A percentile compares a stretch with the other conserved stretches of the same genome.
These are phyloP conservation scores for Galagoides demidoff DNA, from an alignment of 2,797 vertebrate genomes.

Conservation along the genomic window DNA sequence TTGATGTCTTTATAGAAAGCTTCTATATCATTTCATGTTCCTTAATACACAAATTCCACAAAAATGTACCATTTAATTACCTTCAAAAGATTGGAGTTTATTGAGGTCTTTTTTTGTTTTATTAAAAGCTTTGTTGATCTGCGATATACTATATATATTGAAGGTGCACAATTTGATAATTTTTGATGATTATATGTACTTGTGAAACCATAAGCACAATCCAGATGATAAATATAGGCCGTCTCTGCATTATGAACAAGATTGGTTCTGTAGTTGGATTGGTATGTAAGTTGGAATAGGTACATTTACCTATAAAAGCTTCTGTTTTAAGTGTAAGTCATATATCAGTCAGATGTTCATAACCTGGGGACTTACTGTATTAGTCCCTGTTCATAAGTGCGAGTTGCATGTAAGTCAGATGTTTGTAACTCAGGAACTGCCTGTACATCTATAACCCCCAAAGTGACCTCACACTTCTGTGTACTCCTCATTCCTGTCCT, in stretches of 20 bases:
- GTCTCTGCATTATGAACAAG: no score
- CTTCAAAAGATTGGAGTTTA: not conserved
- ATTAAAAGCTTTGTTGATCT: not conserved
- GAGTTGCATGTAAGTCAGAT: no score
- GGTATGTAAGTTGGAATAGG: no score
- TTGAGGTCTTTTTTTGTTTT: not conserved
- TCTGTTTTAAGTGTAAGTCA: no score
- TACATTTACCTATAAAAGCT: no score
- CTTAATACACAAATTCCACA: not conserved
- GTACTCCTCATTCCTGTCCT: not conserved
- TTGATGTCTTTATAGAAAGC: slow-evolving; percentile 12
- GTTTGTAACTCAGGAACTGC: no score
- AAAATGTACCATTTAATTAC: not conserved
- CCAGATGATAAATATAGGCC: not conserved
- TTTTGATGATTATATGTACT: not conserved
- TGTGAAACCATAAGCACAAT: not conserved
- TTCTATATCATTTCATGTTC: slow-evolving; percentile 1
- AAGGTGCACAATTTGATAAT: not conserved
- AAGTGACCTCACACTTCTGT: not conserved
- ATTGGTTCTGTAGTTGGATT: no score
- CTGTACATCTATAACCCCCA: not conserved
- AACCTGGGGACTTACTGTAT: no score
- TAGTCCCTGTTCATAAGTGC: no score
- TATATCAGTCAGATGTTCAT: no score
- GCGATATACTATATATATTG: not conserved